Evolutionary conservation across 1,140 invertebrate species (phyloP), one percentile per base, ranked within the genome.

Genomic region (Ptiloglossa arizonensis): DNA sequence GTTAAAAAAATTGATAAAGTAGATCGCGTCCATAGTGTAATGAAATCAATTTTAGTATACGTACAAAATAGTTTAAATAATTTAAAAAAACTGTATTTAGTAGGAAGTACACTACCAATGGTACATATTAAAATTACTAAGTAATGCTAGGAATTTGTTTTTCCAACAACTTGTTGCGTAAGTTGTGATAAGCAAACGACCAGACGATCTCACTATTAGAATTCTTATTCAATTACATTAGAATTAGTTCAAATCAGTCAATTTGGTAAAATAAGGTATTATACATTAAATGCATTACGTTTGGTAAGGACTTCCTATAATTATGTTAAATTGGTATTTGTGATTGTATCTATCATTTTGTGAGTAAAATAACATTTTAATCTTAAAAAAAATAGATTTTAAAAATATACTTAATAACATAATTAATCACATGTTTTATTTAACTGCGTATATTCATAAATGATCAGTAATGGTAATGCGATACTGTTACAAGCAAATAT

Each of bases 131-230:
- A 81, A 72, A 50, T 50, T 56, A 54, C 38, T 32, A 70, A n/a
- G 57, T 0, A 27, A 24, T 27, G 5, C 4, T 62, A 67, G 13
- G 6, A 41, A 73, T 48, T 60, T 54, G 6, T 22, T 27, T 50
- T 19, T 56, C 0, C n/a, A 35, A 32, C 35, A 32, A 72, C 68
- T 78, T 79, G 68, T 81, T 81, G 46, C 54, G 24, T 46, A 63
- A 79, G 24, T 6, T 56, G 44, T 46, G 41, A 22, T 22, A 46
- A 59, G 24, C 0, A 38, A 3, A 24, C 32, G 4, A 35, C 41
- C 22, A 46, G 0, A 32, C n/a, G n/a, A n/a, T n/a, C n/a, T n/a
- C n/a, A n/a, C n/a, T 48, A 32, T 9, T 32, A 11, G 29, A 13
- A 6, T 62, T 35, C 0, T 29, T 2, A 4, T 27, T n/a, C 5